phyloP scores from a whole-genome alignment of 1,140 invertebrate genomes.

The Batillaria attramentaria region DNA sequence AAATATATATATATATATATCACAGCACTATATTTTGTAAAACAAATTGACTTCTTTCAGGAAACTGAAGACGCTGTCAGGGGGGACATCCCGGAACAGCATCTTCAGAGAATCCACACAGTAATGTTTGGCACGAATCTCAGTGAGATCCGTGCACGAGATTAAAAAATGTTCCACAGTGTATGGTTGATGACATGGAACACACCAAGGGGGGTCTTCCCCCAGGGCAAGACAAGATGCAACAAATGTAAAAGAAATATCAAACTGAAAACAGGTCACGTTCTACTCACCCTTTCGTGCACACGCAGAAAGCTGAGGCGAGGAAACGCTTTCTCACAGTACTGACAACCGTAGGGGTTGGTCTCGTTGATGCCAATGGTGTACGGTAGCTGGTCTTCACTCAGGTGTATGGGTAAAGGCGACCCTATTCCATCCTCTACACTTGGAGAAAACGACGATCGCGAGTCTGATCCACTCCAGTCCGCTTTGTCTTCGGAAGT shows the following conservation, averaged over 20 bases:
- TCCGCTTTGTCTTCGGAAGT: slow-evolving; percentile 20
- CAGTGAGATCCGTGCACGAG: too few relatives aligned
- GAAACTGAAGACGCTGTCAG: too few relatives aligned
- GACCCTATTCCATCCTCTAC: slow-evolving; percentile 34
- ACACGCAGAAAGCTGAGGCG: slow-evolving; percentile 89
- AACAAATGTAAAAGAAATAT: neutral
- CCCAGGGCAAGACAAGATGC: neutral
- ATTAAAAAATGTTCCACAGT: too few relatives aligned
- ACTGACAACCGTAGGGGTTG: slow-evolving; percentile 90
- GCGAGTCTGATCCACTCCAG: slow-evolving; percentile 33
- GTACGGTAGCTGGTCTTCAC: slow-evolving; percentile 75
- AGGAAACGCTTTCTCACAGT: slow-evolving; percentile 92
- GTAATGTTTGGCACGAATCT: too few relatives aligned
- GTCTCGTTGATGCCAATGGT: slow-evolving; percentile 81
- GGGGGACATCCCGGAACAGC: too few relatives aligned
- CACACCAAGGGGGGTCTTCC: too few relatives aligned
- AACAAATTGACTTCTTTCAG: too few relatives aligned
- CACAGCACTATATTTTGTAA: too few relatives aligned
- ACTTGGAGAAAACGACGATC: slow-evolving; percentile 36
- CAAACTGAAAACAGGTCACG: neutral
- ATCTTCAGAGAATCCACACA: too few relatives aligned
- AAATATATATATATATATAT: too few relatives aligned
- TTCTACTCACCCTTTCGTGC: slow-evolving; percentile 92
- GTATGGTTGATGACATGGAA: too few relatives aligned
- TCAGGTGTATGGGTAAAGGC: slow-evolving; percentile 42